Conservation (phyloP, 2,113 vertebrate species). For the Rhinichthys klamathensis region DNA sequence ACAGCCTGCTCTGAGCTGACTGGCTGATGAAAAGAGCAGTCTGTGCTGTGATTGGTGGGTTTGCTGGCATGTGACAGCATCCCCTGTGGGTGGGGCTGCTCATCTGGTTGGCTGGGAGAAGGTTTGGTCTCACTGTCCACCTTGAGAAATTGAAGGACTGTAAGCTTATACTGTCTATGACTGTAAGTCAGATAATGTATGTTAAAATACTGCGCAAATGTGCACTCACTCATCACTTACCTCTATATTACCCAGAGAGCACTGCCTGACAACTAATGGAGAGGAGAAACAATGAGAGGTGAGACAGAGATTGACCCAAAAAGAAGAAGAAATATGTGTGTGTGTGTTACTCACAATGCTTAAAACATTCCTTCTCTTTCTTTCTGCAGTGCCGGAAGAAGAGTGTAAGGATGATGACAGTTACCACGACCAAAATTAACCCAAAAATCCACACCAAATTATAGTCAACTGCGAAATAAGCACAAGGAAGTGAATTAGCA, state of each 20-base stretch:
- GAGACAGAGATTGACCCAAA: background rate
- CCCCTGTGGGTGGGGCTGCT: background rate
- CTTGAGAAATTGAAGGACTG: background rate
- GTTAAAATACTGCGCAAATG: background rate
- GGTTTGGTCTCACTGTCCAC: slow-evolving; percentile 17
- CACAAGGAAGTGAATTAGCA: background rate
- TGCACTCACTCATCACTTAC: background rate
- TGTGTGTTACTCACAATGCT: slow-evolving; percentile 36
- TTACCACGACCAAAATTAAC: background rate
- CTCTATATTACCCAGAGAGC: slow-evolving; percentile 45
- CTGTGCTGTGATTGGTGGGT: slow-evolving; percentile 23
- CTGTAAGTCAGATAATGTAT: background rate
- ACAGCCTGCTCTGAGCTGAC: slow-evolving; percentile 27
- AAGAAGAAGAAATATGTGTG: background rate
- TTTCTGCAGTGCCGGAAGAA: slow-evolving; percentile 30
- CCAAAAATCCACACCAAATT: background rate
- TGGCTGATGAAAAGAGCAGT: slow-evolving; percentile 20
- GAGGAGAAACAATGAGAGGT: slow-evolving; percentile 6
- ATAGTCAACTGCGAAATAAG: background rate
- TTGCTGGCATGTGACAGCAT: slow-evolving; percentile 2
- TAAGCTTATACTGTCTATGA: no score
- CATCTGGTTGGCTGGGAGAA: slow-evolving; percentile 17
- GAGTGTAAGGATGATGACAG: background rate
- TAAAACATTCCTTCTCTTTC: slow-evolving; percentile 52
- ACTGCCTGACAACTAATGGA: slow-evolving; percentile 42